Conservation (phyloP, 2,113 vertebrate species). For the Callipepla squamata region DNA sequence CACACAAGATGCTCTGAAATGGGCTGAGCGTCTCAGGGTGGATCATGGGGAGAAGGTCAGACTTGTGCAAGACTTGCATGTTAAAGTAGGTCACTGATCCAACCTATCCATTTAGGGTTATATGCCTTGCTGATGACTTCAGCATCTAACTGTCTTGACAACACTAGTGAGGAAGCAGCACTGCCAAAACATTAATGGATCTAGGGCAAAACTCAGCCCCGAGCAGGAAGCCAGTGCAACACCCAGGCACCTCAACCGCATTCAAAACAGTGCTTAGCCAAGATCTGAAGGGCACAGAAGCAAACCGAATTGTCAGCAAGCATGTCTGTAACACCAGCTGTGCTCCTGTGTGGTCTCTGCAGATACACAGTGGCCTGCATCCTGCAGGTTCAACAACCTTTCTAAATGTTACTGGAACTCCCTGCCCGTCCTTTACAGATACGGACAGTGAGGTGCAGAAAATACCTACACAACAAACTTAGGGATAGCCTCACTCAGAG, state of each 20-base stretch:
- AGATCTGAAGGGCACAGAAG: not conserved
- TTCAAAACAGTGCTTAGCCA: not conserved
- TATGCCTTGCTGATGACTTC: not conserved
- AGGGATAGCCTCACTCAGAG: not conserved
- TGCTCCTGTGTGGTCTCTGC: not conserved
- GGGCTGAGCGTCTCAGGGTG: not conserved
- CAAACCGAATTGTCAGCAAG: not conserved
- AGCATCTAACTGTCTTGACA: not conserved
- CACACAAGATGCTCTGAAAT: not conserved
- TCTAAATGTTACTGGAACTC: rapidly evolving
- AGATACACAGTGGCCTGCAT: not conserved
- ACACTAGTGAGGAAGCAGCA: rapidly evolving
- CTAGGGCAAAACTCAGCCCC: conserved; percentile 7
- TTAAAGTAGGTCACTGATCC: not conserved
- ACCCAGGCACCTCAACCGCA: not conserved
- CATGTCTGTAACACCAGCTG: not conserved
- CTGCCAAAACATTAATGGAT: not conserved
- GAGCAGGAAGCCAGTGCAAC: not conserved
- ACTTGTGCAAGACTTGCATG: not conserved
- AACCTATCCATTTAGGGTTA: not conserved
- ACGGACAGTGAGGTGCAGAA: not conserved
- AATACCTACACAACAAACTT: not conserved
- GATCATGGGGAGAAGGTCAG: not conserved
- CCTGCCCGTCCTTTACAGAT: rapidly evolving
- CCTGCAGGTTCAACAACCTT: rapidly evolving